A percentile compares a stretch with the other conserved stretches of the same genome.
phyloP scores from a whole-genome alignment of 2,888 invertebrate species.

The Dione vanillae region DNA sequence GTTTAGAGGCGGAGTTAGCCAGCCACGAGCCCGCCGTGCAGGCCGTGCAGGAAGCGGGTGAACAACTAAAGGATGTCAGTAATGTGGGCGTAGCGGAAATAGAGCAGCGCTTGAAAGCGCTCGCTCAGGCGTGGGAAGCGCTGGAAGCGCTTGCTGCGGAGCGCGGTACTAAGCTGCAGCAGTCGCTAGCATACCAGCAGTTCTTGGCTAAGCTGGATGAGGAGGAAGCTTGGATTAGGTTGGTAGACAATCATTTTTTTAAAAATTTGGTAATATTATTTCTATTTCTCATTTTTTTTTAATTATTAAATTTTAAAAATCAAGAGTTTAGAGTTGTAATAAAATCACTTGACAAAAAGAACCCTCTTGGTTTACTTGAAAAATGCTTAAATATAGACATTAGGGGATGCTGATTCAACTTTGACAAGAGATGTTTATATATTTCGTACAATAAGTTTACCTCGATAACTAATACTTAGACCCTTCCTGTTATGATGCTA shows the following conservation, averaged over 20 bases:
- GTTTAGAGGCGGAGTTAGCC: slow-evolving; percentile 98
- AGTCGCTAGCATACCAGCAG: slow-evolving; percentile 98
- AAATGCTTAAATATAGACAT: no score
- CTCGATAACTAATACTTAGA: no score
- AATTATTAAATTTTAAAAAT: not conserved
- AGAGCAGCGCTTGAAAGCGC: slow-evolving; percentile 91
- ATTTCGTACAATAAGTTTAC: no score
- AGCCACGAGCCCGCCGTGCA: slow-evolving; percentile 99
- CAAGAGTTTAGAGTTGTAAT: not conserved
- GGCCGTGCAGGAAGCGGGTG: slow-evolving; percentile 90
- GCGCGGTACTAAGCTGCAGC: slow-evolving; percentile 96
- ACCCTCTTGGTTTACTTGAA: no score
- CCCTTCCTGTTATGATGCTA: not conserved
- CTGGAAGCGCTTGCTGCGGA: slow-evolving; percentile 93
- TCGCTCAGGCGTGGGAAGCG: slow-evolving; percentile 95
- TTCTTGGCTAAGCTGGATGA: slow-evolving; percentile 99
- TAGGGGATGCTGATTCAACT: no score
- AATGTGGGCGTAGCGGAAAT: slow-evolving; percentile 96
- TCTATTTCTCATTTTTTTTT: not conserved
- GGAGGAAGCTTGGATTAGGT: slow-evolving; percentile 99
- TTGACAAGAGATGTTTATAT: no score
- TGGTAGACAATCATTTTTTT: not conserved
- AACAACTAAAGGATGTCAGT: slow-evolving; percentile 96
- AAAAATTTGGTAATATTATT: not conserved
- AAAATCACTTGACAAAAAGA: no score